Evolutionary conservation across 2,888 invertebrate species (phyloP), one percentile per base, ranked within the genome.

Genomic region (Drosophila hamatofila): DNA sequence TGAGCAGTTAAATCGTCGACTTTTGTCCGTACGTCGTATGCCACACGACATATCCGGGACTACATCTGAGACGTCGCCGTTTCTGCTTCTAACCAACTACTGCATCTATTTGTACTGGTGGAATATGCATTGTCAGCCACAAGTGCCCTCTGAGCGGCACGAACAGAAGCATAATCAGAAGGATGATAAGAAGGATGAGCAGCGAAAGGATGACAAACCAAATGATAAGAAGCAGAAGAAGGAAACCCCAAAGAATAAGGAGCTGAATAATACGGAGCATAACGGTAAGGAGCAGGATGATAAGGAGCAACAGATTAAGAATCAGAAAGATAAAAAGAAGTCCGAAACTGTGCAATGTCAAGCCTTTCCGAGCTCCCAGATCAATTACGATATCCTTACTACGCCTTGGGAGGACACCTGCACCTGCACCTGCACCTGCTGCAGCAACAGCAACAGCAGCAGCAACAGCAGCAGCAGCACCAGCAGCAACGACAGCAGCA

Each of bases 81-180:
- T 2, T 1, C 2, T 54, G 25, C 16, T 66, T 18, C 18, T 54
- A 25, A 54, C 39, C 39, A 63, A 73, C 93, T 96, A 96, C 89
- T 94, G 95, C 74, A 95, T 95, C 30, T 21, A 35, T 25, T 7
- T n/a, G 5, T 33, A 41, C 33, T 59, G 61, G 61, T 44, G 18
- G 16, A 12, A 39, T 21, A 33, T 58, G 8, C 46, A 55, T 37
- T 9, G 8, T 16, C 12, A 44, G n/a, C n/a, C n/a, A n/a, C n/a
- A n/a, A n/a, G n/a, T n/a, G n/a, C n/a, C n/a, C n/a, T n/a, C n/a
- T n/a, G n/a, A n/a, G n/a, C n/a, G n/a, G n/a, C n/a, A n/a, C n/a
- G n/a, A n/a, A n/a, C n/a, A n/a, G n/a, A n/a, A n/a, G n/a, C n/a
- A n/a, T n/a, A n/a, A n/a, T n/a, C n/a, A n/a, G n/a, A n/a, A n/a